phyloP scores from a whole-genome alignment of 1,140 invertebrate species.

The Lethrus apterus region DNA sequence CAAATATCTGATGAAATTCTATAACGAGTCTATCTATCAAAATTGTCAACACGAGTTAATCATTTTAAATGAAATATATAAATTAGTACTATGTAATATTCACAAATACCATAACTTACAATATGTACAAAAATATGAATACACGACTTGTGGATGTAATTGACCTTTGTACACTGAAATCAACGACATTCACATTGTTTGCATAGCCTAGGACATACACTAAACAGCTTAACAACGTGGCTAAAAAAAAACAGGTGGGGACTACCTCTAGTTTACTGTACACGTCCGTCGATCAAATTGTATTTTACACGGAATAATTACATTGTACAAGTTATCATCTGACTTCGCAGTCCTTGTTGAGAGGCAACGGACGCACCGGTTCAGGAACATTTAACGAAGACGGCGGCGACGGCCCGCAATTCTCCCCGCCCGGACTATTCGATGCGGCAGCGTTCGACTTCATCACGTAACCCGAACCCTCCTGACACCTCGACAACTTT shows the following conservation, averaged over 20 bases:
- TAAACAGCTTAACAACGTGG: conserved; percentile 34
- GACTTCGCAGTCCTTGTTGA: conserved; percentile 76
- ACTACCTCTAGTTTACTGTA: conserved; percentile 6
- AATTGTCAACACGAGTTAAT: conserved; percentile 43
- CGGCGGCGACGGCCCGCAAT: conserved; percentile 25
- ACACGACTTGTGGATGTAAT: conserved; percentile 40
- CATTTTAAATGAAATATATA: conserved; percentile 44
- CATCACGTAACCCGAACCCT: conserved; percentile 60
- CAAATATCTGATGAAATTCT: conserved; percentile 34
- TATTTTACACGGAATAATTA: conserved; percentile 24
- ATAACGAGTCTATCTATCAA: conserved; percentile 42
- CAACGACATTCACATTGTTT: conserved; percentile 30
- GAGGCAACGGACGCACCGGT: conserved; percentile 20
- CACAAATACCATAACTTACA: conserved; percentile 44
- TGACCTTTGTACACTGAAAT: conserved; percentile 47
- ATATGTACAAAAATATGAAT: conserved; percentile 50
- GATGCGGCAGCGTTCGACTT: conserved; percentile 36
- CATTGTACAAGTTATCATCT: conserved; percentile 61
- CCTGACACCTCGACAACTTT: conserved; percentile 70
- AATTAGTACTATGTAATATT: conserved; percentile 42
- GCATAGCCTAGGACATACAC: conserved; percentile 29
- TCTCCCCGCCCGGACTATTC: conserved; percentile 29
- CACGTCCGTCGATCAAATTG: conserved; percentile 21
- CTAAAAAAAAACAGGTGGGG: conserved; percentile 32
- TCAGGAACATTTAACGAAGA: conserved; percentile 15